Evolutionary conservation across 2,797 vertebrate genomes (phyloP).

Genomic region (Odontamblyopus rebecca): DNA sequence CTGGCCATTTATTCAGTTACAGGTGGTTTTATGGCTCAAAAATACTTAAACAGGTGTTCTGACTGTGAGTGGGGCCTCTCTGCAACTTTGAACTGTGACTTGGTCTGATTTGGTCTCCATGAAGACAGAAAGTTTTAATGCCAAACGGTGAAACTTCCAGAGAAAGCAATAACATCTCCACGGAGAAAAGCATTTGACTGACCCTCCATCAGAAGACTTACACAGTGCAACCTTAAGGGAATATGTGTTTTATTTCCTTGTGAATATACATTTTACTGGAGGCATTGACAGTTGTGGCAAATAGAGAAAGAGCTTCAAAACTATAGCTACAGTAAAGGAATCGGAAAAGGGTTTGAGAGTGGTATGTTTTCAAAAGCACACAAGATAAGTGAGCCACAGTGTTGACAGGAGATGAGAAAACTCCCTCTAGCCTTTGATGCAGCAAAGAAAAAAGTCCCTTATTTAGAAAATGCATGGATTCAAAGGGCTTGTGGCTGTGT

Average conservation of each 20-base stretch:
- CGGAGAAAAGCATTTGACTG: no score
- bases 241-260: conserved; percentile 31
- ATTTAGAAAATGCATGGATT: conserved; percentile 26
- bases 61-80: no score
- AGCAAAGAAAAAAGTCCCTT: conserved; percentile 39
- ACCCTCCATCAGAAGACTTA: no score
- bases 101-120: no score
- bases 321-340: conserved; percentile 20
- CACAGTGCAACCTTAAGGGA: conserved; percentile 6
- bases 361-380: conserved; percentile 15
- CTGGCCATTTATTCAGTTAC: no score
- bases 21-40: no score
- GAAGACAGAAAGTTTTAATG: no score
- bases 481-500: conserved; percentile 10
- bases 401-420: conserved; percentile 30
- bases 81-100: no score
- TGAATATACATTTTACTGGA: conserved; percentile 24
- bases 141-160: no score
- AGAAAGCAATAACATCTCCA: no score
- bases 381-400: conserved; percentile 20
- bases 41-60: no score
- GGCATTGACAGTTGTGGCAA: conserved; percentile 38
- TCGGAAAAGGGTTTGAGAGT: conserved; percentile 9
- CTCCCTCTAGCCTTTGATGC: no score
- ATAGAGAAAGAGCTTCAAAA: conserved; percentile 35